phyloP scores from a whole-genome alignment of 2,797 vertebrate species.

The Phoebastria nigripes region DNA sequence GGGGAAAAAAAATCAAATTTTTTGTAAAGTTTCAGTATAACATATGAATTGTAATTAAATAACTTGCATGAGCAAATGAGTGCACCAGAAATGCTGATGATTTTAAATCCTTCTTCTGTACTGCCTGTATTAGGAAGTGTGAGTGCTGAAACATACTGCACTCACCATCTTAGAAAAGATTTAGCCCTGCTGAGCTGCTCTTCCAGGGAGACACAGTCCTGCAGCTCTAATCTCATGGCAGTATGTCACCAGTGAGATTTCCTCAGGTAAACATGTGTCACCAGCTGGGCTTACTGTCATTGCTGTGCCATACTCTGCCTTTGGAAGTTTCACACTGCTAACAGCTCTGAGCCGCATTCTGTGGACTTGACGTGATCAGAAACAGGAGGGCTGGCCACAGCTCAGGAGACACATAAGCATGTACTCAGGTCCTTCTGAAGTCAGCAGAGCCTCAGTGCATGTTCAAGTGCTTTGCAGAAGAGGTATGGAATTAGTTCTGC shows the following conservation, averaged over 20 bases:
- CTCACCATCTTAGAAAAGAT: not conserved
- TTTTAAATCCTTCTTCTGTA: not conserved
- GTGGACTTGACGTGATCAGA: not conserved
- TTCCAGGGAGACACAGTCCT: not conserved
- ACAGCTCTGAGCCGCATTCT: not conserved
- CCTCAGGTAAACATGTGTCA: not conserved
- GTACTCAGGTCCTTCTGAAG: not conserved
- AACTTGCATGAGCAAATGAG: not conserved
- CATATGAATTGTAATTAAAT: not conserved
- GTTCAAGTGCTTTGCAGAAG: not conserved
- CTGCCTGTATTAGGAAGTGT: not conserved
- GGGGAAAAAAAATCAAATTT: not conserved
- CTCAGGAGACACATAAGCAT: not conserved
- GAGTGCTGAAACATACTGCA: not conserved
- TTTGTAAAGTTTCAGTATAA: not conserved
- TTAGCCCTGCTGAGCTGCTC: not conserved
- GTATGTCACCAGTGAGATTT: not conserved
- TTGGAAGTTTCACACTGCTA: not conserved
- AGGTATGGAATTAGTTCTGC: not conserved
- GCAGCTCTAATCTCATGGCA: not conserved
- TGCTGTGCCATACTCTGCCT: not conserved
- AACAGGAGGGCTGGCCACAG: not conserved
- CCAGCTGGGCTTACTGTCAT: not conserved
- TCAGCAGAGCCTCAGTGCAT: not conserved
- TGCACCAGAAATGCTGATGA: not conserved